Percentiles rank a stretch among this genome's conserved stretches.
Evolutionary conservation across 2,888 invertebrate species (phyloP).

Genomic region (Pheosia gnoma): DNA sequence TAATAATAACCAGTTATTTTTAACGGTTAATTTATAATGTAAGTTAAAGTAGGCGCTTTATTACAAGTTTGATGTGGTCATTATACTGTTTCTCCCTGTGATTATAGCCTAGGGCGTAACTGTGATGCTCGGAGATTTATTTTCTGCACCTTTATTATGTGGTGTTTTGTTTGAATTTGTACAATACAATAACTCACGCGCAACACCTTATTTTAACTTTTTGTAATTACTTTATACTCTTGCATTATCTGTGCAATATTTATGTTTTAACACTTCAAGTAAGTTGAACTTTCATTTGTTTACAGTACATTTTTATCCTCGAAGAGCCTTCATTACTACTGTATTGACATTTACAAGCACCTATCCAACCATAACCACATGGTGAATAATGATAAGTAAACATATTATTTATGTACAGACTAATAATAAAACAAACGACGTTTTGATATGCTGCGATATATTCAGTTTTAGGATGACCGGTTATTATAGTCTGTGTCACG

Average conservation of each 20-base stretch:
- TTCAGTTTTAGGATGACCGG: constrained; percentile 6
- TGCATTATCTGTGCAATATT: too few species aligned
- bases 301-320: constrained; percentile 24
- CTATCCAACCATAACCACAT: constrained; percentile 30
- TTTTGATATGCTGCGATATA: constrained; percentile 14
- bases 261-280: background rate
- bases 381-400: constrained; percentile 45
- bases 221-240: too few species aligned
- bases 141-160: constrained; percentile 13
- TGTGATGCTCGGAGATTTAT: constrained; percentile 31
- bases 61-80: constrained; percentile 30
- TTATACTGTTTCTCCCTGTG: constrained; percentile 38
- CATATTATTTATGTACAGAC: constrained; percentile 26
- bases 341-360: constrained; percentile 39
- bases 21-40: constrained; percentile 45
- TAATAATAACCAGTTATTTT: constrained; percentile 60
- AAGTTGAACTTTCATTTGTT: background rate
- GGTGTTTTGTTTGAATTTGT: constrained; percentile 29
- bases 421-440: background rate
- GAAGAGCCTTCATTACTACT: constrained; percentile 37
- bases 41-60: constrained; percentile 36
- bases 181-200: background rate
- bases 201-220: background rate
- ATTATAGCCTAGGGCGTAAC: constrained; percentile 37
- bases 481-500: constrained; percentile 21